Evolutionary conservation across 2,888 invertebrate genomes (phyloP).

Genomic region (Hyles lineata): DNA sequence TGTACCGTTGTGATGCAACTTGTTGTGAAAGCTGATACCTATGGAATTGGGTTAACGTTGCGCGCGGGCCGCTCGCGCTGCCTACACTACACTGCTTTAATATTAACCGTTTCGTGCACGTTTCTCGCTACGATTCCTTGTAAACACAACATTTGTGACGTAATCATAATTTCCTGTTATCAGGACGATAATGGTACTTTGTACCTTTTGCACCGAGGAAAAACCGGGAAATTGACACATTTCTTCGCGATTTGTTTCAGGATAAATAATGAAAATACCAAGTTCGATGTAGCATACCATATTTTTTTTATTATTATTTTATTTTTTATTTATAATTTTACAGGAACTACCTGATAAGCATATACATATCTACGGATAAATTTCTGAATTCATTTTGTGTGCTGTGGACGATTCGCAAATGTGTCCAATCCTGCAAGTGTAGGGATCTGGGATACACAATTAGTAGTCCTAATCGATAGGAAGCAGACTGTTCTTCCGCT

Average conservation of each 20-base stretch:
- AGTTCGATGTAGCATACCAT: no score
- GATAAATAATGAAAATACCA: not conserved
- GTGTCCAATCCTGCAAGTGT: no score
- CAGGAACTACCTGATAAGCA: no score
- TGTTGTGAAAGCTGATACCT: conserved; percentile 78
- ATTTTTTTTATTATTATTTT: not conserved
- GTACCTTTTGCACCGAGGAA: not conserved
- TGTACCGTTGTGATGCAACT: conserved; percentile 57
- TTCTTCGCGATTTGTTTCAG: not conserved
- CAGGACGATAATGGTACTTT: not conserved
- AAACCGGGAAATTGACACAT: not conserved
- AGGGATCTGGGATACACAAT: no score
- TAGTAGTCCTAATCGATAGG: no score
- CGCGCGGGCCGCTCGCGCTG: conserved; percentile 48
- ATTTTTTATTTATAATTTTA: no score
- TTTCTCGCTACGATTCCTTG: conserved; percentile 32
- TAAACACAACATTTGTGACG: conserved; percentile 36
- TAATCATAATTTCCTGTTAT: conserved; percentile 21
- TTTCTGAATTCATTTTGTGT: no score
- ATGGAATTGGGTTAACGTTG: conserved; percentile 73
- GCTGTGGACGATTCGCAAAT: no score
- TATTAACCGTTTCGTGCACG: conserved; percentile 32
- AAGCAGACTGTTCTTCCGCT: no score
- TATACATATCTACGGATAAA: no score
- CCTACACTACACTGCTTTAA: conserved; percentile 32